Evolutionary conservation across 64 coral and sea anemone species (phyloP).

Genomic region (Acropora yongei): DNA sequence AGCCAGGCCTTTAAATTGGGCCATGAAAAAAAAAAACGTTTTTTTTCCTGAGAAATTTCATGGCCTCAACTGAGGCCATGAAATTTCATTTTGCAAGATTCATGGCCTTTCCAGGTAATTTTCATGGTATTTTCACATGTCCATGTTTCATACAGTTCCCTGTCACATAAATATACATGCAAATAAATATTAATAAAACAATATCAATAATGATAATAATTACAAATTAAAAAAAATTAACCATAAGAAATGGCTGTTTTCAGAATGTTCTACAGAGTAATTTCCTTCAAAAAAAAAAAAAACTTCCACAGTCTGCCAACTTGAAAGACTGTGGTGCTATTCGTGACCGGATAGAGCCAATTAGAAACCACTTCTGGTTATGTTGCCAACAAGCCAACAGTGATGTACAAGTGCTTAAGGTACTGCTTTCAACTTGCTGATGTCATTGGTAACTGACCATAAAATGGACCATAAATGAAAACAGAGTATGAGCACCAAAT

Average conservation of each 20-base stretch:
- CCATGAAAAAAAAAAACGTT: not conserved
- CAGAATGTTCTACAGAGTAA: not conserved
- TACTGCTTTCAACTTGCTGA: not conserved
- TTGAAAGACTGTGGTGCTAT: not conserved
- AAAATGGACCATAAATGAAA: not conserved
- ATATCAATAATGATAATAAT: not conserved
- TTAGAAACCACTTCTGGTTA: not conserved
- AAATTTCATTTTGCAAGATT: slow-evolving; percentile 24
- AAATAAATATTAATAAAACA: not conserved
- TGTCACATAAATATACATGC: not conserved
- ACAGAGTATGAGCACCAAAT: not conserved
- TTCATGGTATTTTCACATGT: slow-evolving; percentile 45
- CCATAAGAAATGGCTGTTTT: not conserved
- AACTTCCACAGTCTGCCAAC: not conserved
- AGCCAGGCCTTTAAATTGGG: not conserved
- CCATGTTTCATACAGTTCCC: slow-evolving; percentile 9
- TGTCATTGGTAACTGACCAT: not conserved
- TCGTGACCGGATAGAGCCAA: not conserved
- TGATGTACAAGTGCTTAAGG: not conserved
- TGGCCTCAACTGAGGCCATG: slow-evolving; percentile 9
- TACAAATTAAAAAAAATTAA: not conserved
- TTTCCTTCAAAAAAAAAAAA: not conserved
- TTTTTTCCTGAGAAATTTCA: slow-evolving; percentile 35
- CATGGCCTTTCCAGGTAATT: slow-evolving; percentile 30
- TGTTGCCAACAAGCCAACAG: not conserved